Evolutionary conservation across 2,888 invertebrate genomes (phyloP).

Genomic region (Rhamphomyia laevipes): DNA sequence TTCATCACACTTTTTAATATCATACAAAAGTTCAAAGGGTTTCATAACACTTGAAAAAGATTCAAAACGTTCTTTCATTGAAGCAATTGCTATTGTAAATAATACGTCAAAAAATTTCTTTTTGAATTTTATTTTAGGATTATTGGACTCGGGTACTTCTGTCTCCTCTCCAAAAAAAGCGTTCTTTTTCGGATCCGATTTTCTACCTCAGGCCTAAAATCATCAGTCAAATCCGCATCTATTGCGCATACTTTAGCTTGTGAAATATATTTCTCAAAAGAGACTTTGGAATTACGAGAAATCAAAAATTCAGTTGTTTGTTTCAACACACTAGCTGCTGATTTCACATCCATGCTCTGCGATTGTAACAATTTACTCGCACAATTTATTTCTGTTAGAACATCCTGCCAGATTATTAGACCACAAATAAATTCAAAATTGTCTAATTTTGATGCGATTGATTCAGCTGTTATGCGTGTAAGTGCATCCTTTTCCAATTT

Average conservation of each 20-base stretch:
- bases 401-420: not conserved
- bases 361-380: not conserved
- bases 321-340: not conserved
- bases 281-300: not conserved
- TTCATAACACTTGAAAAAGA: not conserved
- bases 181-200: not conserved
- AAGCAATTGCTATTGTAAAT: not conserved
- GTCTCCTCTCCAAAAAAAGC: not conserved
- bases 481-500: not conserved
- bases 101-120: not conserved
- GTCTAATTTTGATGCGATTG: not conserved
- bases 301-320: not conserved
- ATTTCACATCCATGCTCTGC: not conserved
- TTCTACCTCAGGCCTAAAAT: not conserved
- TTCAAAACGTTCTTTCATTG: not conserved
- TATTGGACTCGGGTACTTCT: not conserved
- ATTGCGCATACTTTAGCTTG: not conserved
- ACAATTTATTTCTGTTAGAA: not conserved
- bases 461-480: not conserved
- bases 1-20: not conserved
- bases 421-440: not conserved
- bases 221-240: not conserved
- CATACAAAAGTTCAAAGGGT: not conserved
- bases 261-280: not conserved
- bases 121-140: not conserved